Evolutionary conservation across 2,888 invertebrate genomes (phyloP), one percentile per base, ranked within the genome.

Genomic region (Tachina grossa): DNA sequence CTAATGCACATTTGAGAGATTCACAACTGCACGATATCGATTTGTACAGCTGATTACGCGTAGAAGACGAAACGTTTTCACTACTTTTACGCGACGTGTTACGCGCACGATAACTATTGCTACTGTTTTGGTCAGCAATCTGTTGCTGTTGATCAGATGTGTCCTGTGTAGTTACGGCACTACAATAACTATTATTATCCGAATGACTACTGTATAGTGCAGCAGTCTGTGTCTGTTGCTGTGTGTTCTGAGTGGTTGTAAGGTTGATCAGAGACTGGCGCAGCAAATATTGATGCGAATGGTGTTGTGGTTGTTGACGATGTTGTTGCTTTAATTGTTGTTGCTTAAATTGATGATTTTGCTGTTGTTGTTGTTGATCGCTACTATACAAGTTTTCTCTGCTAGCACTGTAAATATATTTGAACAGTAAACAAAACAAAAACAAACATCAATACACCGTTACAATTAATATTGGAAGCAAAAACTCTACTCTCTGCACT

Each of bases 181-280:
- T 85, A 80, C 85, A 85, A 80, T 85, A 86, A 78, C 85, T 86
- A 74, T 86, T 84, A 66, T 81, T 86, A 79, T 84, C 78, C 83
- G 87, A 86, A 71, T 86, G 78, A 80, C 76, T 83, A 45, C 83
- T 78, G 53, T 69, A 79, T 10, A 66, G 68, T 19, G 84, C 57
- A 68, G 71, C 57, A 87, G 86, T 87, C 79, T 81, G 81, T 82
- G 86, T 86, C 66, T 84, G 31, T 2, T 31, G 31, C 31, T 31
- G 83, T 82, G 79, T 88, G 87, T 89, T 90, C 90, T 91, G 91
- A 87, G 90, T 91, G 90, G 91, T 90, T 79, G 91, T 91, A 83
- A 92, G 91, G 90, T 92, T 92, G 89, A 92, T 89, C 89, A 92
- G 89, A 89, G 92, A 92, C 92, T 92, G 92, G 78, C 92, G 92